Base-by-base conservation (phyloP, 2,888 invertebrate genomes). In the Synergus gifuensis region DNA sequence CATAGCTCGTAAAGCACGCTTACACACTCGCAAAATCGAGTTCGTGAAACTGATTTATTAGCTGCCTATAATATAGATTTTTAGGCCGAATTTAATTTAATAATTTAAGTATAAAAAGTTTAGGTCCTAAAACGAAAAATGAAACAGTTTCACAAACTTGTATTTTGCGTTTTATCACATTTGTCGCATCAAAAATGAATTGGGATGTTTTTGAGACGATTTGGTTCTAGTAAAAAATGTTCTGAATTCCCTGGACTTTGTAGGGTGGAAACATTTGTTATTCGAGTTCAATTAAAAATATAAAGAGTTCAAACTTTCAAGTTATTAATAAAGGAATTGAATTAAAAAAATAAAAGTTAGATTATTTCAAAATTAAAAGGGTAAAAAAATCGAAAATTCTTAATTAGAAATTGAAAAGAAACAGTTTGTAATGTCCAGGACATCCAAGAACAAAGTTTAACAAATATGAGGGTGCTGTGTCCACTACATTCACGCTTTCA, bases 171-270 rank as follows among this genome's bases (percentile, higher is more conserved):
- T 58, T 76, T 73, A 78, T 78, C 69, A 76, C 79, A 46, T 64
- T 80, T 79, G 80, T 83, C 81, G 64, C 58, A 76, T 79, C 66
- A 78, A 79, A 82, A 80, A 87, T 84, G 86, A 86, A 86, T 82
- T 85, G 83, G 81, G 49, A 76, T 77, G 76, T 67, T 46, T 76
- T 42, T 42, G 4, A 62, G 42, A 60, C 18, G 14, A 62, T 62
- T 60, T 62, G 4, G 40, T 16, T 62, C 18, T 22, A 14, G 18
- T 62, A 4, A 67, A 44, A 9, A 46, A 18, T 67, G 18, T 67
- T 46, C 22, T 22, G 46, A 9, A 67, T 16, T 46, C 46, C 46
- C 67, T 67, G 67, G 46, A 67, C 22, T 44, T 67, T 14, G 14
- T 11, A 18, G 18, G 18, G 5, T 11, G n/a, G 9, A n/a, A 62